Evolutionary conservation across 2,888 invertebrate genomes (phyloP), one percentile per base, ranked within the genome.

Genomic region (Muscina levida): DNA sequence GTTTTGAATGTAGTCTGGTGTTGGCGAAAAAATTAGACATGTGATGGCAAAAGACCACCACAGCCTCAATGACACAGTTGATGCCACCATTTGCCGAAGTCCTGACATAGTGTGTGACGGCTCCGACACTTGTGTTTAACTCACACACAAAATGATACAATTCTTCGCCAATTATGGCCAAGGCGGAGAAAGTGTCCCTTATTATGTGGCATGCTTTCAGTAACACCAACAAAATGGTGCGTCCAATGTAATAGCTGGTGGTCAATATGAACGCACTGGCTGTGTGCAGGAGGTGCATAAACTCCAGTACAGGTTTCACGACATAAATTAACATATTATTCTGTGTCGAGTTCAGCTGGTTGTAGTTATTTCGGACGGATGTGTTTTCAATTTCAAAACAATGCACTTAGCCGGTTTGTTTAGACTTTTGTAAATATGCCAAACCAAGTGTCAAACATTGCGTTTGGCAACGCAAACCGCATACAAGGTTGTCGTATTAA

Each of bases 131-230:
- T 8, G 31, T 13, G 59, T 84, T 77, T 0, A 85, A 79, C 24
- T 84, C 84, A 6, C 78, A 73, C 0, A 84, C 11, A 46, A 85
- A 85, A 4, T 75, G 15, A 79, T 82, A 84, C 5, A 85, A 74
- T 39, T 85, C 85, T 48, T 85, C 85, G 0, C 83, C 71, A 66
- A 85, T 77, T 51, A 85, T 79, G 0, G 24, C 72, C 5, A 84
- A 44, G 2, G 78, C 83, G 1, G 72, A 66, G 24, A 80, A 79
- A n/a, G 83, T 15, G 10, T 77, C 74, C 1, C 67, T 26, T 19
- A 81, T n/a, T 26, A 82, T 72, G 22, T 57, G 31, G 0, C 81
- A 85, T 24, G 74, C 57, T 67, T 83, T 53, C 19, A 79, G 44
- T 2, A 85, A n/a, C 0, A 73, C 0, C 24, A 70, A 53, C 22